These are phyloP conservation scores for Hemibagrus guttatus DNA, from an alignment of 2,797 vertebrate species.

Conservation along the genomic window DNA sequence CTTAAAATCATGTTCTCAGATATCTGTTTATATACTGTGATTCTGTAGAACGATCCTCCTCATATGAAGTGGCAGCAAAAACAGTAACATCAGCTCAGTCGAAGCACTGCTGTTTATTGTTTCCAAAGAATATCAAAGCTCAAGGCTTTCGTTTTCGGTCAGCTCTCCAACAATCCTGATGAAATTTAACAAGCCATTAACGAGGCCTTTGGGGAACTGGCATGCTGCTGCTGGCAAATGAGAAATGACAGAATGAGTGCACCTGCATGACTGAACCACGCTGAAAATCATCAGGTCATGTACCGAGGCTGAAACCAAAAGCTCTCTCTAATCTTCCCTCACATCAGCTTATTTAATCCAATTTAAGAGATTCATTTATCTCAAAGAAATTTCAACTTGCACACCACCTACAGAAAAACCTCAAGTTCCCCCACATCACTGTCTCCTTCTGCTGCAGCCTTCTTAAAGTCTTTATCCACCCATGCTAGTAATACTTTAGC, in stretches of 20 bases:
- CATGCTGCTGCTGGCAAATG: neutral
- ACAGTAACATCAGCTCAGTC: neutral
- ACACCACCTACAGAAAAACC: neutral
- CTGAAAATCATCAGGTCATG: neutral
- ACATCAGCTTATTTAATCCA: neutral
- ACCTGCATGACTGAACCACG: neutral
- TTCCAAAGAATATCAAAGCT: neutral
- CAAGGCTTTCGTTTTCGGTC: neutral
- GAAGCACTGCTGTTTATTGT: neutral
- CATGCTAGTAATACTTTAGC: neutral
- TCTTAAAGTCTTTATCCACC: neutral
- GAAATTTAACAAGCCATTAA: neutral
- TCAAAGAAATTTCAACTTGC: neutral
- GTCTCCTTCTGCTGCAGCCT: neutral
- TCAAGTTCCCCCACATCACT: neutral
- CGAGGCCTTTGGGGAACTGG: neutral
- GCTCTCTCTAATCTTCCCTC: neutral
- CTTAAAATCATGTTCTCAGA: neutral
- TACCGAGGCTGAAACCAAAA: neutral
- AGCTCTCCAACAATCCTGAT: neutral
- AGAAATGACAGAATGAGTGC: neutral
- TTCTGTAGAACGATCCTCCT: neutral
- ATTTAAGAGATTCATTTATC: neutral
- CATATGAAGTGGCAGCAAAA: neutral
- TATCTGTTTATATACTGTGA: neutral